These are phyloP conservation scores for Petrocephalus sullivani DNA, from an alignment of 2,797 vertebrate genomes.

Conservation along the genomic window DNA sequence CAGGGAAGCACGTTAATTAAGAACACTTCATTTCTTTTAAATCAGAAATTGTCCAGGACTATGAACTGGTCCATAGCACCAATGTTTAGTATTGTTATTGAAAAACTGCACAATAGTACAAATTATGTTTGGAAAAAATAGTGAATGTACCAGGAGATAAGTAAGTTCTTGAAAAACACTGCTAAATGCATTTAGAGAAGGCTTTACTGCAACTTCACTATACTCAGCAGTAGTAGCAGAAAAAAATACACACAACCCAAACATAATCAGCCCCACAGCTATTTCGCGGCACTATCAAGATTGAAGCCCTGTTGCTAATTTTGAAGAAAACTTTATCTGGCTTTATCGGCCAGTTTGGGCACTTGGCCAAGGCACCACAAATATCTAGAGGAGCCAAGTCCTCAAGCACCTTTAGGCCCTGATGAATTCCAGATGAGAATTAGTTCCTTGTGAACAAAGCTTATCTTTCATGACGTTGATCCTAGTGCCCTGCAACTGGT, in stretches of 20 bases:
- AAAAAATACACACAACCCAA: neutral
- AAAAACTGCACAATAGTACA: neutral
- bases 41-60: neutral
- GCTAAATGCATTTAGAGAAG: neutral
- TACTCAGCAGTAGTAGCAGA: neutral
- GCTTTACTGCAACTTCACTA: neutral
- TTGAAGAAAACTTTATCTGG: slow-evolving; percentile 42
- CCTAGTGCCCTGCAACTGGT: slow-evolving; percentile 16
- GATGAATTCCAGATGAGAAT: slow-evolving; percentile 45
- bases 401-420: slow-evolving; percentile 30
- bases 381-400: slow-evolving; percentile 29
- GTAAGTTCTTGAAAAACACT: neutral
- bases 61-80: neutral
- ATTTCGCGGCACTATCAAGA: slow-evolving; percentile 31
- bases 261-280: slow-evolving; percentile 10
- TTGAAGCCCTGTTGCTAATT: slow-evolving; percentile 31
- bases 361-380: slow-evolving; percentile 30
- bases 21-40: neutral
- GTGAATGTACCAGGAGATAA: neutral
- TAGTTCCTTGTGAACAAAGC: slow-evolving; percentile 38
- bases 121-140: neutral
- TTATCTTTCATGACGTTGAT: slow-evolving; percentile 30
- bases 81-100: neutral
- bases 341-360: slow-evolving; percentile 46
- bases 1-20: slow-evolving; percentile 29